Conservation (phyloP, 2,797 vertebrate species). For the Apogon hyalosoma region DNA sequence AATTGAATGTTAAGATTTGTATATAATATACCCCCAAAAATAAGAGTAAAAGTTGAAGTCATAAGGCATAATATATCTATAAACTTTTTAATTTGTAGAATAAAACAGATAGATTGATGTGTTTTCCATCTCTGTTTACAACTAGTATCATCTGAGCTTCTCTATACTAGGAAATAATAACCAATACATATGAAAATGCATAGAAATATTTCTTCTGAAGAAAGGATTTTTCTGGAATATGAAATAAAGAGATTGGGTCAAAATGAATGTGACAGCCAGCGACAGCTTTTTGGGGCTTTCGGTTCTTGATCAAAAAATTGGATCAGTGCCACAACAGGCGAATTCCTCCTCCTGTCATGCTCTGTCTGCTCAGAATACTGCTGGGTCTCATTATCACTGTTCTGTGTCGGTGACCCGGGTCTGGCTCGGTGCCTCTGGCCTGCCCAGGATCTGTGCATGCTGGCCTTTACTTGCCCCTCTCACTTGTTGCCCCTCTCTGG, state of each 20-base stretch:
- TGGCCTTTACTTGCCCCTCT: constrained; percentile 64
- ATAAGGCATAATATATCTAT: too few relatives aligned
- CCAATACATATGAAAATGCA: too few relatives aligned
- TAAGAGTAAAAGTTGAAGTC: too few relatives aligned
- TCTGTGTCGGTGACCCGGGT: constrained; percentile 41
- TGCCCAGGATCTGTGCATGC: constrained; percentile 31
- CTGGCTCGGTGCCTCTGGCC: constrained; percentile 5
- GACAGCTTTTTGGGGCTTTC: not conserved
- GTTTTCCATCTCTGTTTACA: too few relatives aligned
- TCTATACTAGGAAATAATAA: too few relatives aligned
- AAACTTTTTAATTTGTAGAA: too few relatives aligned
- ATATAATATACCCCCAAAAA: too few relatives aligned
- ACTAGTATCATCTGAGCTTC: too few relatives aligned
- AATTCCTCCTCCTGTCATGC: not conserved
- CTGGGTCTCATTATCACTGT: constrained; percentile 48
- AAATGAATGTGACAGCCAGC: constrained; percentile 8
- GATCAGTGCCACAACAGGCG: not conserved
- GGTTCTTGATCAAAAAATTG: constrained; percentile 15
- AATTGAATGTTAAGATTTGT: too few relatives aligned
- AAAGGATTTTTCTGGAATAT: too few relatives aligned
- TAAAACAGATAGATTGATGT: too few relatives aligned
- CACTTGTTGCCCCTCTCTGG: constrained; percentile 28
- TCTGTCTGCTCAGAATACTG: constrained; percentile 8
- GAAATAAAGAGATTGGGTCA: not conserved
- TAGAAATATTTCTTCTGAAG: too few relatives aligned